A percentile compares a stretch with the other conserved stretches of the same genome.
These are phyloP conservation scores for Cirrhinus molitorella DNA, from an alignment of 2,797 vertebrate species.

Conservation along the genomic window DNA sequence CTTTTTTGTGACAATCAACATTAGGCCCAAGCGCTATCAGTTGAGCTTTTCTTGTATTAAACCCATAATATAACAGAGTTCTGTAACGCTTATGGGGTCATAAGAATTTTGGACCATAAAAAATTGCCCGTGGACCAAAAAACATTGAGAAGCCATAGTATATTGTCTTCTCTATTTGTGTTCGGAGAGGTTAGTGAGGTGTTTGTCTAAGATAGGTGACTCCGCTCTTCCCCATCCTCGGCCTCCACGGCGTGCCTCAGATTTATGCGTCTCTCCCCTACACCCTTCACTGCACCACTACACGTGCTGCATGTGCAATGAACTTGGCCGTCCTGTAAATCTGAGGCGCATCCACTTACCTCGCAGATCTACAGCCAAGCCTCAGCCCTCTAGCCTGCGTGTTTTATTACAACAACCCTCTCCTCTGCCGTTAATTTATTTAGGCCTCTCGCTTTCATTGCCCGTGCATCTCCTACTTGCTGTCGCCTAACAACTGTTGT, in stretches of 20 bases:
- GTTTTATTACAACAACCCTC: conserved; percentile 53
- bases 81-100: background rate
- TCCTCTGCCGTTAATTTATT: conserved; percentile 35
- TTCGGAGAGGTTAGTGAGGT: conserved; percentile 6
- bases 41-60: background rate
- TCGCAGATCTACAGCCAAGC: conserved; percentile 54
- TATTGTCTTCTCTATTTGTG: background rate
- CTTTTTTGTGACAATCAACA: background rate
- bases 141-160: too few species aligned
- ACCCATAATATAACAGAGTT: background rate
- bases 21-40: background rate
- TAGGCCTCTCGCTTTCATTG: conserved; percentile 27
- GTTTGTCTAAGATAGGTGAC: conserved; percentile 44
- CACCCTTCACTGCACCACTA: conserved; percentile 52
- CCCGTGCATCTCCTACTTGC: background rate
- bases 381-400: conserved; percentile 11
- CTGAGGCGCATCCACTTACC: conserved; percentile 43
- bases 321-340: conserved; percentile 58
- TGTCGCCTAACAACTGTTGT: conserved; percentile 40
- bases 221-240: conserved; percentile 42
- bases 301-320: conserved; percentile 56
- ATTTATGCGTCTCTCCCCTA: conserved; percentile 56
- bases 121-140: background rate
- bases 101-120: background rate
- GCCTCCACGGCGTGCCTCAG: conserved; percentile 6